Evolutionary conservation across 2,113 vertebrate species (phyloP), one percentile per base, ranked within the genome.

Genomic region (Misgurnus anguillicaudatus): DNA sequence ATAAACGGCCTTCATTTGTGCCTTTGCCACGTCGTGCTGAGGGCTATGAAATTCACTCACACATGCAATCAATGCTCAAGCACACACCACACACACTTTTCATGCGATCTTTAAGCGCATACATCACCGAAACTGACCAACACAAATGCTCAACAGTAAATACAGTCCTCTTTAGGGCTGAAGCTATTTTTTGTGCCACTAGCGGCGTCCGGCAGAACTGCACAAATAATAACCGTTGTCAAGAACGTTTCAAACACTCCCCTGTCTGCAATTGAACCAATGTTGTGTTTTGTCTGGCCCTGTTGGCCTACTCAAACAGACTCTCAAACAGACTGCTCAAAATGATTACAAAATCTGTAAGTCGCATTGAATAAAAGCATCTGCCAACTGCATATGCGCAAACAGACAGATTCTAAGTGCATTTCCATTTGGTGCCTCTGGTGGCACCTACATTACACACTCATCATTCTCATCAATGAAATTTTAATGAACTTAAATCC

Each of bases 1-100:
- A 85, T 82, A 83, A 87, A 85, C 78, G 16, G 80, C 79, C 73
- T 75, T 87, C 84, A 87, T 85, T 83, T 85, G 67, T 66, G 66
- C 75, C 38, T 83, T 78, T 76, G 78, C 78, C 71, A 74, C 64
- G 73, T 79, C 42, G 14, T 38, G 62, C 64, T 48, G 70, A 58
- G 53, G 53, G 62, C 36, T 42, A 65, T 45, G 55, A 78, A 67
- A 69, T 60, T 48, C 53, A 42, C 41, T 63, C 58, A 77, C 74
- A 76, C 24, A 80, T 41, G 38, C 75, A 68, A 11, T 24, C 14
- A 47, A 42, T 47, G 31, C 67, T 51, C 41, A 41, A 11, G 41
- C 9, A 17, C 69, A 55, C 47, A 70, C 31, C 41, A 55, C 51
- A 71, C 24, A 67, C 63, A 77, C 11, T 42, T 72, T n/a, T 14